A percentile compares a stretch with the other conserved stretches of the same genome.
Evolutionary conservation across 2,113 vertebrate species (phyloP).

Genomic region (Oenanthe oenanthe): DNA sequence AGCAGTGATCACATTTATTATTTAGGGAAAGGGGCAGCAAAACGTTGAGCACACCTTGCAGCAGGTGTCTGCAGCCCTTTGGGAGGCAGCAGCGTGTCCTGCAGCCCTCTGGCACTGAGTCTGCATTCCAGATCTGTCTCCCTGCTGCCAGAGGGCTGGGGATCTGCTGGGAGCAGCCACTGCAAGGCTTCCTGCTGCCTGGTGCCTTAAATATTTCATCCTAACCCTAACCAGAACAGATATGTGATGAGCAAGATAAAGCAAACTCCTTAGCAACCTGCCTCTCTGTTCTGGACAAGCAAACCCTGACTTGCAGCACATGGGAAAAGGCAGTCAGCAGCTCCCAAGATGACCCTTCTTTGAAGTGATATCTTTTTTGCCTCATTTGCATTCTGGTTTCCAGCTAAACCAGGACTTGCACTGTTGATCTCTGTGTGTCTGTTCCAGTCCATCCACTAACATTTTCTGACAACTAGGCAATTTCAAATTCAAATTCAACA

Average conservation of each 20-base stretch:
- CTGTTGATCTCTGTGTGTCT: fast-evolving
- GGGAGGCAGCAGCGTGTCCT: background rate
- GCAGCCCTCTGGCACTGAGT: background rate
- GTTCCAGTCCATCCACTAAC: background rate
- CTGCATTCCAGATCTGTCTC: background rate
- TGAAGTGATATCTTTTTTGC: background rate
- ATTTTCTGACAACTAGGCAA: background rate
- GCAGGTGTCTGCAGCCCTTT: background rate
- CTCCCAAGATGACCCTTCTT: background rate
- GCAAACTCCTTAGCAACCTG: background rate
- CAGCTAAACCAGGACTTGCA: background rate
- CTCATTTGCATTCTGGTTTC: background rate
- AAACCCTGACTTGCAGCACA: background rate
- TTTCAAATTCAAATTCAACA: background rate
- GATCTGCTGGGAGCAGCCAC: background rate
- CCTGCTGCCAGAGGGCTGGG: background rate
- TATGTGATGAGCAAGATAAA: background rate
- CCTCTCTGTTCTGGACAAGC: background rate
- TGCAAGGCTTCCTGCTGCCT: background rate
- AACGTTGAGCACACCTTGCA: background rate
- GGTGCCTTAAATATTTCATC: constrained; percentile 34
- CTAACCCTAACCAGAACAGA: background rate
- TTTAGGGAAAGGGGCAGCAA: background rate
- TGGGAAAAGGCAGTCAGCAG: background rate
- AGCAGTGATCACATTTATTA: background rate